Conservation (phyloP, 2,888 invertebrate species). For the Orthosia gothica region DNA sequence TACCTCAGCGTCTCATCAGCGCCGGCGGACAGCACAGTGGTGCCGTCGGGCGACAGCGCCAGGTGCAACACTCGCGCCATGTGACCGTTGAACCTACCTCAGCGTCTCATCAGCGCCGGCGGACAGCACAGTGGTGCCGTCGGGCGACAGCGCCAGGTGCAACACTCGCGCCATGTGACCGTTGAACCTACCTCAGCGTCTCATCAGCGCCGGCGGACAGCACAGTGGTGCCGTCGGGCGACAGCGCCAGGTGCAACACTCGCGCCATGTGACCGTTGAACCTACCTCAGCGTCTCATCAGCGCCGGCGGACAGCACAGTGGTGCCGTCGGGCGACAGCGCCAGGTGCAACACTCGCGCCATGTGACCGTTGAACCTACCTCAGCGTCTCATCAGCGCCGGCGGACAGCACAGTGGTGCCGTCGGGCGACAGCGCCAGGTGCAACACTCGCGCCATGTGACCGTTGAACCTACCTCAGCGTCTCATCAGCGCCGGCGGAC, state of each 20-base stretch:
- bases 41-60: constrained; percentile 98
- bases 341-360: constrained; percentile 97
- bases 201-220: constrained; percentile 99
- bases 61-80: constrained; percentile 97
- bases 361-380: constrained; percentile 98
- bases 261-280: constrained; percentile 97
- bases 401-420: constrained; percentile 98
- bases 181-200: constrained; percentile 96
- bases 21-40: constrained; percentile 97
- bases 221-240: constrained; percentile 98
- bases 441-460: constrained; percentile 97
- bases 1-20: constrained; percentile 99
- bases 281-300: constrained; percentile 98
- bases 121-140: constrained; percentile 97
- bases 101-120: constrained; percentile 99
- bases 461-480: constrained; percentile 97
- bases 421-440: constrained; percentile 98
- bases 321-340: constrained; percentile 98
- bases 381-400: constrained; percentile 98
- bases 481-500: constrained; percentile 99
- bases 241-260: constrained; percentile 97
- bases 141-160: constrained; percentile 98
- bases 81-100: constrained; percentile 97
- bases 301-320: constrained; percentile 98
- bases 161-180: constrained; percentile 98